Conservation (phyloP, 2,888 invertebrate species). For the Platycnemis pennipes region DNA sequence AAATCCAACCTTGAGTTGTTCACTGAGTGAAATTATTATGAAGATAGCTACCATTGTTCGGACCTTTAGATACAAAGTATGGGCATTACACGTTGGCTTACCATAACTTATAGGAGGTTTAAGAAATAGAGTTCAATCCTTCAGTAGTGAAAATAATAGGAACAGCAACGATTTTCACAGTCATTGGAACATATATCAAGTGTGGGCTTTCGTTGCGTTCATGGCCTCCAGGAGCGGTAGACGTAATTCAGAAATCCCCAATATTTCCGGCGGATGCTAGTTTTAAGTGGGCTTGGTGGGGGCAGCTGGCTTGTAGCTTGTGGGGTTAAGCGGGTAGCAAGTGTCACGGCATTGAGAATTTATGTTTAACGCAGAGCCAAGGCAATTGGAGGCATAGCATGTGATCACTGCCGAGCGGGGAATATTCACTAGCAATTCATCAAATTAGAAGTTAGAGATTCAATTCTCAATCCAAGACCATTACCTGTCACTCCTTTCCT, state of each 20-base stretch:
- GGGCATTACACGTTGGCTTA: too few relatives aligned
- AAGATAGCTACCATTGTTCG: too few relatives aligned
- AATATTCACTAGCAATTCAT: not conserved
- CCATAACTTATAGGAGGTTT: not conserved
- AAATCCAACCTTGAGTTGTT: too few relatives aligned
- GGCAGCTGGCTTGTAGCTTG: not conserved
- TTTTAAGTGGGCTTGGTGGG: not conserved
- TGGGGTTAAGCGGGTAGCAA: not conserved
- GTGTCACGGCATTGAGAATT: not conserved
- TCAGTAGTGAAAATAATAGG: not conserved
- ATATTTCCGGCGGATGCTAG: constrained; percentile 13
- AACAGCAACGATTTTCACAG: not conserved
- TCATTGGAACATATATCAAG: not conserved
- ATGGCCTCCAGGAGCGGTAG: not conserved
- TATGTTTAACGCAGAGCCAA: not conserved
- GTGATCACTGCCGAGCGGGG: not conserved
- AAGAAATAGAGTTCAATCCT: not conserved
- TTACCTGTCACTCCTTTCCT: not conserved
- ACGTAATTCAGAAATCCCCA: not conserved
- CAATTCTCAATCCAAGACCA: not conserved
- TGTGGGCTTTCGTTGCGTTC: not conserved
- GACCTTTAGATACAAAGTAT: too few relatives aligned
- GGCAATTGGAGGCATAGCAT: not conserved
- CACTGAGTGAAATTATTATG: too few relatives aligned
- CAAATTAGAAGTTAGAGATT: not conserved